These are phyloP conservation scores for Ptychochromis oligacanthus DNA, from an alignment of 2,113 vertebrate genomes.

Conservation along the genomic window DNA sequence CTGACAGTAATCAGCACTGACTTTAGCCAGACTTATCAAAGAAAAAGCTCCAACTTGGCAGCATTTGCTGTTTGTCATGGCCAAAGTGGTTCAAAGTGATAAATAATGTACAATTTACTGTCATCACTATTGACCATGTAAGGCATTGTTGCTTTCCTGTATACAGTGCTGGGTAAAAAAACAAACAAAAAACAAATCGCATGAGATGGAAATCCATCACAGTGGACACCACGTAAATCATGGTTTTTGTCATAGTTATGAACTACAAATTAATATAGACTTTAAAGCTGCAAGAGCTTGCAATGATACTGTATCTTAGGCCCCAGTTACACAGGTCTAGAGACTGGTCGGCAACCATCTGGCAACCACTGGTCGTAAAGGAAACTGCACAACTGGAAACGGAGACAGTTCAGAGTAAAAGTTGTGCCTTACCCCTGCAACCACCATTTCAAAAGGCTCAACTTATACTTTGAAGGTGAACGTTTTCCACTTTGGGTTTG, in stretches of 20 bases:
- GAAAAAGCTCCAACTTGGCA: background rate
- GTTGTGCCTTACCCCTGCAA: too few species aligned
- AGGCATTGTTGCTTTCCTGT: background rate
- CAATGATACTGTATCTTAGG: background rate
- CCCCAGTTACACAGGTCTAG: background rate
- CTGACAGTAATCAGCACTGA: background rate
- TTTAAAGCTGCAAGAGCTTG: background rate
- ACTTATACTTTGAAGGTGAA: background rate
- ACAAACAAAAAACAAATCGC: background rate
- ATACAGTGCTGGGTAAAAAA: background rate
- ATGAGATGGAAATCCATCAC: background rate
- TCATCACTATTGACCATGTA: background rate
- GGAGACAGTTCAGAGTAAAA: background rate
- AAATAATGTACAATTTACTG: background rate
- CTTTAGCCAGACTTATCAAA: background rate
- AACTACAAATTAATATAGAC: background rate
- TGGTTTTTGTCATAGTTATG: background rate
- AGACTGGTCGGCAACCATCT: background rate
- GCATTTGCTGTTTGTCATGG: background rate
- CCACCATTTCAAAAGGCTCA: background rate
- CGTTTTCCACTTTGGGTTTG: fast-evolving
- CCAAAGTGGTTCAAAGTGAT: background rate
- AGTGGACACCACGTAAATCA: background rate
- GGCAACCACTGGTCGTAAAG: background rate
- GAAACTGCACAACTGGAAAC: too few species aligned